Evolutionary conservation across 2,113 vertebrate genomes (phyloP), one percentile per base, ranked within the genome.

Genomic region (Equus przewalskii): DNA sequence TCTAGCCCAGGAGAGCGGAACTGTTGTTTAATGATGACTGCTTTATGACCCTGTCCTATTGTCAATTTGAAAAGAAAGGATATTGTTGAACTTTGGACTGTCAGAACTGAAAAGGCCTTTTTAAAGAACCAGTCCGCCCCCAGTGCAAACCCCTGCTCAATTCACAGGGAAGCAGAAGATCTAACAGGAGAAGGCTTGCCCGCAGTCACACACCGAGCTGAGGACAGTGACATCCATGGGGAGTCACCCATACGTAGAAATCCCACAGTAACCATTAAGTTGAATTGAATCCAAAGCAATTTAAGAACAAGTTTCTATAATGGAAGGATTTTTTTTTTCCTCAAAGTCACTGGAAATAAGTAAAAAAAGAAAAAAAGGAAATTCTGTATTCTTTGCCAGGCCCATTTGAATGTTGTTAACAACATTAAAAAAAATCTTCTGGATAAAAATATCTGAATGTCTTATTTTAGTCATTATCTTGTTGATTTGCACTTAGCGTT

Each of bases 211-310:
- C 60, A 11, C 16, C 14, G 16, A 41, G 7, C 49, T 36, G 30
- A 46, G 82, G 44, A 78, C n/a, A n/a, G 65, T 30, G 90, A 33
- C 56, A 30, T 64, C 73, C 41, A 8, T 44, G n/a, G 30, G 16
- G 46, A 84, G 30, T 70, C 65, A n/a, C 36, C 80, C 24, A 15
- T 5, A 67, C 51, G 41, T 16, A 75, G 58, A 84, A 64, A 72
- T 54, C 33, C 26, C 65, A 33, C 44, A 64, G 82, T 76, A 64
- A 72, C 49, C 9, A 22, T 81, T 36, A 41, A 2, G 28, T 1
- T 54, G 5, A 86, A 44, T 54, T 58, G 97, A 88, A 97, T 97
- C 98, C 94, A 98, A 98, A 98, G 97, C 21, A 60, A 70, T 51
- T 82, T 54, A 51, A 87, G 87, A 95, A 41, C 46, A 81, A 26